Evolutionary conservation across 1,140 invertebrate genomes (phyloP).

Genomic region (Zaprionus kolodkinae): DNA sequence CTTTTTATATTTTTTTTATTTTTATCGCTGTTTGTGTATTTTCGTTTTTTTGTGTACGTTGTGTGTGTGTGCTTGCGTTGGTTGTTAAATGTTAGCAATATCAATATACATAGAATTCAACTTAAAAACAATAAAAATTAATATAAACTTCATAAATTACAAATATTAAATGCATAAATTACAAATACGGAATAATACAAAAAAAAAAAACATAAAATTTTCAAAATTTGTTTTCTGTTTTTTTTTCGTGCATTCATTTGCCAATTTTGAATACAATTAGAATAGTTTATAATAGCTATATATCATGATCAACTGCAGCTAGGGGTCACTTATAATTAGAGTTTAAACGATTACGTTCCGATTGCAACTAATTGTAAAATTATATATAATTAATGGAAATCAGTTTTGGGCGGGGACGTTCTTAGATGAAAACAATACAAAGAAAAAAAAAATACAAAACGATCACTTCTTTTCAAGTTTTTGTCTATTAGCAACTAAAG

Average conservation of each 20-base stretch:
- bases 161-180: conserved; percentile 76
- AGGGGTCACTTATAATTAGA: conserved; percentile 13
- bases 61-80: conserved; percentile 42
- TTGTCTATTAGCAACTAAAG: conserved; percentile 21
- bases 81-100: conserved; percentile 56
- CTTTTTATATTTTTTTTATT: conserved; percentile 54
- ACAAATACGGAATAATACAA: conserved; percentile 43
- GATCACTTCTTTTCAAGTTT: conserved; percentile 9
- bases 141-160: conserved; percentile 64
- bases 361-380: conserved; percentile 47
- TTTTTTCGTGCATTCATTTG: conserved; percentile 8
- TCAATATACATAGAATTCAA: conserved; percentile 38
- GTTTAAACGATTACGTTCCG: conserved; percentile 19
- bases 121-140: conserved; percentile 75
- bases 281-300: conserved; percentile 10
- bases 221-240: conserved; percentile 56
- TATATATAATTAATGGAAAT: conserved; percentile 32
- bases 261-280: conserved; percentile 10
- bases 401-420: not conserved
- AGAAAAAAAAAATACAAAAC: conserved; percentile 22
- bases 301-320: conserved; percentile 15
- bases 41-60: conserved; percentile 44
- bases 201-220: conserved; percentile 46
- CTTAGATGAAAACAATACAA: conserved; percentile 5
- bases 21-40: conserved; percentile 62